Evolutionary conservation across 2,113 vertebrate genomes (phyloP), one percentile per base, ranked within the genome.

Genomic region (Cathartes aura): DNA sequence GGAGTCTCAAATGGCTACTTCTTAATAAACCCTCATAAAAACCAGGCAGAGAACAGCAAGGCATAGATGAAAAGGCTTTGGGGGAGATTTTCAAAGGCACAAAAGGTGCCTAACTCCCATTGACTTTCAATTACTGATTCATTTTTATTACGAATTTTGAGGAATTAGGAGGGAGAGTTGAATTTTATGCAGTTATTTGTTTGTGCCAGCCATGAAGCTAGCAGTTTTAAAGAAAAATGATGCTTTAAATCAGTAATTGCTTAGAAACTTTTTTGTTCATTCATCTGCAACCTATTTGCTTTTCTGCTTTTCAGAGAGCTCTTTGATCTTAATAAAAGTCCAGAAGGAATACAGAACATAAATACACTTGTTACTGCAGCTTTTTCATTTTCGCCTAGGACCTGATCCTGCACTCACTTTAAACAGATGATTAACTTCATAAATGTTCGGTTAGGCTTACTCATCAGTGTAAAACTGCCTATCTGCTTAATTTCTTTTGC

Each of bases 51-150:
- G 87, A 97, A 95, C 95, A 94, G 93, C 91, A 95, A 98, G 91
- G 91, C 88, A 95, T 91, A 96, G 94, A 97, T 97, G 97, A 95
- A 97, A 96, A 96, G 92, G 93, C 91, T 96, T 95, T 96, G 93
- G 95, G 91, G 94, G 95, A 97, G 97, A 96, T 93, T 97, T 97
- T 97, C 97, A 97, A 96, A 97, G 95, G 94, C 96, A 97, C 95
- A 97, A 95, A 96, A 97, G 95, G 94, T 97, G 91, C 91, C 95
- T 95, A 96, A 96, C 93, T 97, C 89, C 89, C 82, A 95, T 95
- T 97, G 50, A 97, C 88, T 89, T 80, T 55, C 91, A 96, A 91
- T 95, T 93, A 83, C 76, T 75, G 68, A 96, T 96, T 93, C 93
- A 88, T 95, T 96, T 96, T 95, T 66, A 85, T 66, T 66, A 92